A percentile compares a stretch with the other conserved stretches of the same genome.
Conservation (phyloP, 2,797 vertebrate species). For the Platyrinchus mystaceus region DNA sequence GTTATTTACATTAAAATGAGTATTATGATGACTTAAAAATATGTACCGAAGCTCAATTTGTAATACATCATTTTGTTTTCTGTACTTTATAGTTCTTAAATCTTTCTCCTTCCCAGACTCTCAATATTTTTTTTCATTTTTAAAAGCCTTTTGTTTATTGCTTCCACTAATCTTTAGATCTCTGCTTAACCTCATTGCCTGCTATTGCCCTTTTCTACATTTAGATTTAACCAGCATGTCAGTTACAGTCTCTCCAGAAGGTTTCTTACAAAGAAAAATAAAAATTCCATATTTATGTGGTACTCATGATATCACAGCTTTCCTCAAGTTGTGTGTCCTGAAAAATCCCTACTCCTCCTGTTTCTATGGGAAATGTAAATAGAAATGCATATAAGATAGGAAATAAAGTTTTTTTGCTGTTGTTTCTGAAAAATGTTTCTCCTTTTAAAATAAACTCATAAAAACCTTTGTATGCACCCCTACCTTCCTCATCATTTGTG, state of each 20-base stretch:
- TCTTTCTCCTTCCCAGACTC: conserved; percentile 17
- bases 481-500: background rate
- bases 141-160: conserved; percentile 59
- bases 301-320: background rate
- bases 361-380: background rate
- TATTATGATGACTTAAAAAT: background rate
- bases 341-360: background rate
- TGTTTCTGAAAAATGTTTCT: background rate
- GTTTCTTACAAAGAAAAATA: background rate
- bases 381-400: background rate
- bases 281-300: background rate
- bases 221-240: conserved; percentile 32
- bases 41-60: background rate
- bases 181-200: conserved; percentile 65
- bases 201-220: conserved; percentile 63
- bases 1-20: background rate
- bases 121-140: conserved; percentile 44
- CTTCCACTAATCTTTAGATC: conserved; percentile 68
- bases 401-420: background rate
- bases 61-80: background rate
- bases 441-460: fast-evolving
- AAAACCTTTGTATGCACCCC: background rate
- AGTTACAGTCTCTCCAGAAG: conserved; percentile 31
- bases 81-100: background rate
- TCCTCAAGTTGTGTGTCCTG: background rate